phyloP scores from a whole-genome alignment of 2,888 invertebrate genomes.

The Troilus luridus region DNA sequence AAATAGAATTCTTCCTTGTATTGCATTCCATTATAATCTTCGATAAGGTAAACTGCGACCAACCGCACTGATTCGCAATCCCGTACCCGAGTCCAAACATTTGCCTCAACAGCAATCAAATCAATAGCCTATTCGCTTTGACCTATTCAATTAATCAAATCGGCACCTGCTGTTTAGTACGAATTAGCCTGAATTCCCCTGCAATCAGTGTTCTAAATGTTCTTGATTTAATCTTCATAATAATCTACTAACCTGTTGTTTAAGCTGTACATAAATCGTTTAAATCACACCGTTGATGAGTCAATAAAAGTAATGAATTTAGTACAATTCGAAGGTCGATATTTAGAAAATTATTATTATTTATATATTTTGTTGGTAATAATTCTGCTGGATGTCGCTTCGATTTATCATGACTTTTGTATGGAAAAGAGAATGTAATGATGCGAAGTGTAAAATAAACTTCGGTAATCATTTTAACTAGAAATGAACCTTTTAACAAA shows the following conservation, averaged over 20 bases:
- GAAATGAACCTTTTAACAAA: no score
- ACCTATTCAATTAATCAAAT: constrained; percentile 19
- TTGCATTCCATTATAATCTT: no score
- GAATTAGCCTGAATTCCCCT: background rate
- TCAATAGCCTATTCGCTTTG: constrained; percentile 7
- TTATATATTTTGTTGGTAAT: background rate
- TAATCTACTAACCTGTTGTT: background rate
- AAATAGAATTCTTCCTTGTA: no score
- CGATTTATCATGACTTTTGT: no score
- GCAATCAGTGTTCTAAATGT: background rate
- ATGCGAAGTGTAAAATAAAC: no score
- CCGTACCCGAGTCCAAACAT: background rate
- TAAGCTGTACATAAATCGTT: background rate
- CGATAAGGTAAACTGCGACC: background rate
- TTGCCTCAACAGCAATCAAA: constrained; percentile 3
- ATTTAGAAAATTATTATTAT: background rate
- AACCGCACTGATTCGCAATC: background rate
- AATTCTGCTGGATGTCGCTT: no score
- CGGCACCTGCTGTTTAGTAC: background rate
- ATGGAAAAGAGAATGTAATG: no score
- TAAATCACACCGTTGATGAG: background rate
- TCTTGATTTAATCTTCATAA: background rate
- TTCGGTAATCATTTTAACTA: no score
- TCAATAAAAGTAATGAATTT: background rate
- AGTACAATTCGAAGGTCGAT: no score